A percentile compares a stretch with the other conserved stretches of the same genome.
Evolutionary conservation across 2,888 invertebrate species (phyloP).

Genomic region (Thereva nobilitata): DNA sequence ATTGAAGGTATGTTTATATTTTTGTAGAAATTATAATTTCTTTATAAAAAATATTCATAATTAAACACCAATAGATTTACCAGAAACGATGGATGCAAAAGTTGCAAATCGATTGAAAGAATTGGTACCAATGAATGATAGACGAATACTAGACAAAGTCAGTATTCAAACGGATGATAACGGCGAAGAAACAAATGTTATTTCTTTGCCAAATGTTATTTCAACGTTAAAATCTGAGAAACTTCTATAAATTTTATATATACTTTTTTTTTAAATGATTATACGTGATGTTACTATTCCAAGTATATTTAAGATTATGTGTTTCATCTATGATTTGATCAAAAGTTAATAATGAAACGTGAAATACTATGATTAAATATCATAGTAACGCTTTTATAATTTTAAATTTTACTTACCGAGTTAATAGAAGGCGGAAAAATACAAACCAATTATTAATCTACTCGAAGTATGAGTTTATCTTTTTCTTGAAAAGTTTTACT

Average conservation of each 20-base stretch:
- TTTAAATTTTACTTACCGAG: too few species aligned
- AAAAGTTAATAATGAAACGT: too few species aligned
- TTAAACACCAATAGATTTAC: slow-evolving; percentile 5
- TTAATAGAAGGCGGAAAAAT: too few species aligned
- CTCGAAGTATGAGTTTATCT: too few species aligned
- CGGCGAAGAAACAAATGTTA: slow-evolving; percentile 6
- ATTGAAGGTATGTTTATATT: slow-evolving; percentile 46
- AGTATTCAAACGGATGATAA: background rate
- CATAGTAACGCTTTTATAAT: too few species aligned
- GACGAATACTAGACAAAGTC: slow-evolving; percentile 9
- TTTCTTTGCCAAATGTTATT: slow-evolving; percentile 15
- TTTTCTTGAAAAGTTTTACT: too few species aligned
- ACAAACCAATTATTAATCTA: too few species aligned
- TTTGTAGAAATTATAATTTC: background rate
- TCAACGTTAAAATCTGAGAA: background rate
- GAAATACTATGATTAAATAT: too few species aligned
- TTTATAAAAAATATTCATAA: background rate
- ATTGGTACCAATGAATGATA: slow-evolving; percentile 17
- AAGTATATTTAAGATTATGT: too few species aligned
- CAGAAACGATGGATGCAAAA: slow-evolving; percentile 15
- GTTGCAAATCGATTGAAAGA: background rate
- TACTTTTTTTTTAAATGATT: background rate
- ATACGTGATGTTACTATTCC: too few species aligned
- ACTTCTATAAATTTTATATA: slow-evolving; percentile 1
- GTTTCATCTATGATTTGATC: too few species aligned